Base-by-base conservation (phyloP, 2,888 invertebrate species). In the Pseudolycoriella hygida region DNA sequence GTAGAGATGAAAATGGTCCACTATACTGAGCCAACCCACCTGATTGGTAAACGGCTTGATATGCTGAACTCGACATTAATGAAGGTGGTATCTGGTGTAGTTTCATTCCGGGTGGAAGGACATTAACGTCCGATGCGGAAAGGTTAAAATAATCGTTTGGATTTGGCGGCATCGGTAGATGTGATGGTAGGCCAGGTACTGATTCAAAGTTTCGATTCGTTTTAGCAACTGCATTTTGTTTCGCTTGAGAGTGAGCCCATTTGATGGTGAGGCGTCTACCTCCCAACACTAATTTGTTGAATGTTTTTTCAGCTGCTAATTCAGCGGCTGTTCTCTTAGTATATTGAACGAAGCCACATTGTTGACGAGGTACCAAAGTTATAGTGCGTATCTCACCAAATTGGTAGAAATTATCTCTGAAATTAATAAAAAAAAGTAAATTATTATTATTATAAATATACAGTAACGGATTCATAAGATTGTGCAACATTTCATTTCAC, bases 291-390 rank as follows among this genome's bases (percentile, higher is more conserved):
- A 97, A 67, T 57, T 96, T 90, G 61, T 97, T 96, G 61, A 97
- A 98, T 0, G 93, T 89, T 58, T 88, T 83, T 55, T 94, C 93
- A 0, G 93, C 92, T 0, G 97, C 97, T 51, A 82, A 71, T 64
- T 98, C 98, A 0, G 97, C 89, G 0, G 94, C 83, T 42, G 73
- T 70, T 46, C 98, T 72, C 5, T 83, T 81, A 0, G 96, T 94
- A 63, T 90, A 98, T 60, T 96, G 94, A 2, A 98, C 85, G 61
- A 98, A 98, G 1, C 94, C 93, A 68, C 97, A 97, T 57, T 88
- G 88, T 54, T 97, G 94, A 51, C 90, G 79, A 0, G 84, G 80
- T 8, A 97, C 89, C 54, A 97, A 70, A 10, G 92, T 92, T 17
- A 98, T 75, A 1, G 86, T 84, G 53, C 98, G 77, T 48, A 99